Base-by-base conservation (phyloP, 2,888 invertebrate species). In the Anthoptus insignis region DNA sequence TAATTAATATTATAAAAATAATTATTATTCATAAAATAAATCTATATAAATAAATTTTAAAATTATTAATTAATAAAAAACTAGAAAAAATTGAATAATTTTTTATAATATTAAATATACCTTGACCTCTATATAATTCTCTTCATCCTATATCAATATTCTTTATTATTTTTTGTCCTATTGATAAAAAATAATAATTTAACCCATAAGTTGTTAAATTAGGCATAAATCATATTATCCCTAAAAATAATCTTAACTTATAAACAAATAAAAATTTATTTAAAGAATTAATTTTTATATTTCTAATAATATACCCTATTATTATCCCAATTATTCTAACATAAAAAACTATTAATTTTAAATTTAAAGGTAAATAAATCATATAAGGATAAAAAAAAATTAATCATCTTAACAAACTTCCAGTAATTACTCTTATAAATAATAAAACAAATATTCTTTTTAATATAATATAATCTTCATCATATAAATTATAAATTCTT, bases 171-270 rank as follows among this genome's bases (percentile, higher is more conserved):
- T 82, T 78, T 73, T 83, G 80, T 1, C 94, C 84, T 70, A 87
- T 79, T 75, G 74, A 82, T 82, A 95, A 85, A 82, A 89, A 86
- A 83, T 81, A 80, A 85, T 81, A 88, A 81, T 82, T 93, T 74
- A 94, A 61, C 0, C 90, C 82, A 82, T 88, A 89, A 74, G 90
- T 88, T 4, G 87, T 88, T 78, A 94, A 83, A 79, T 76, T 82
- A 53, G 94, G 93, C 72, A 94, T 84, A 94, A 94, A 94, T 82
- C 94, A 95, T 77, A 95, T 95, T 27, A 81, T 54, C 75, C 79
- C 73, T 79, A 88, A 81, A 87, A 84, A 84, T 73, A 57, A 79
- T 76, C 78, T 82, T 73, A 84, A 74, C 73, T 75, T 77, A 83
- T 84, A 89, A 80, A 77, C 80, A 66, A 76, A 59, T 75, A 87